These are phyloP conservation scores for Phataginus tricuspis DNA, from an alignment of 2,797 vertebrate genomes.

Conservation along the genomic window DNA sequence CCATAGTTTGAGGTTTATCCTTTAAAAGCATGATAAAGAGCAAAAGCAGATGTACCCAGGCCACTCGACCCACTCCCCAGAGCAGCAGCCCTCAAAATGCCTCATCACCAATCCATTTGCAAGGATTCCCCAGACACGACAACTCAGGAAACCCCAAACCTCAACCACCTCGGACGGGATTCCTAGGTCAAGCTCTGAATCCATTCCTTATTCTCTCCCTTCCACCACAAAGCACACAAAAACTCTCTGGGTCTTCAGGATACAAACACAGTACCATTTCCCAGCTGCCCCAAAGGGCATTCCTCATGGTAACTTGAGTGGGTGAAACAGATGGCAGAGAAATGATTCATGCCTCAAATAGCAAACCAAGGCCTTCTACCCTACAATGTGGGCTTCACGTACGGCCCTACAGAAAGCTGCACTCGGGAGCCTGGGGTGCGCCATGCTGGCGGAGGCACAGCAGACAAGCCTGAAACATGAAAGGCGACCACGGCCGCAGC, in stretches of 20 bases:
- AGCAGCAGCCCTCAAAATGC: conserved; percentile 38
- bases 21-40: background rate
- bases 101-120: background rate
- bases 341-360: conserved; percentile 66
- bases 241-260: conserved; percentile 2
- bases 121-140: conserved; percentile 24
- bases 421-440: conserved; percentile 71
- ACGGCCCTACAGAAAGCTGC: conserved; percentile 48
- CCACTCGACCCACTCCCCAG: conserved; percentile 6
- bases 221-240: conserved; percentile 1
- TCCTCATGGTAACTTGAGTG: conserved; percentile 61
- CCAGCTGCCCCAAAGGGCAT: conserved; percentile 27
- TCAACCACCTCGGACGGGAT: conserved; percentile 46
- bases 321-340: conserved; percentile 54
- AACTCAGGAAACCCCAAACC: conserved; percentile 56
- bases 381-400: conserved; percentile 72
- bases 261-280: conserved; percentile 12
- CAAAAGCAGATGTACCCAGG: background rate
- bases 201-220: conserved; percentile 33
- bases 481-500: background rate
- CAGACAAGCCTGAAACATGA: background rate
- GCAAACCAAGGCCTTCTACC: conserved; percentile 58
- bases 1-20: background rate
- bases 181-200: background rate
- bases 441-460: background rate